A percentile compares a stretch with the other conserved stretches of the same genome.
These are phyloP conservation scores for Drosophila ezoana DNA, from an alignment of 2,888 invertebrate genomes.

Conservation along the genomic window DNA sequence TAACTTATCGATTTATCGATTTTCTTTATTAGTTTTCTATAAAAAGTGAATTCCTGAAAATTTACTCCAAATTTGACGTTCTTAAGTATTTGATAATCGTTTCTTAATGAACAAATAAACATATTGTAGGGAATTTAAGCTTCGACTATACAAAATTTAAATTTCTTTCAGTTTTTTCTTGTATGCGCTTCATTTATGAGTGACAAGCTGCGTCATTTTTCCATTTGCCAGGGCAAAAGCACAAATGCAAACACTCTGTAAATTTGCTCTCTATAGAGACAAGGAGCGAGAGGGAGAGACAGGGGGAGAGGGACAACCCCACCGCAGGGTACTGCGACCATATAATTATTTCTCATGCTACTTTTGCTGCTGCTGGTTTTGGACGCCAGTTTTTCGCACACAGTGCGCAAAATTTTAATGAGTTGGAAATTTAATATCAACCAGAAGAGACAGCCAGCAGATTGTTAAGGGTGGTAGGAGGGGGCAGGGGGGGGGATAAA, in stretches of 20 bases:
- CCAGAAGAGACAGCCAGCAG: slow-evolving; percentile 23
- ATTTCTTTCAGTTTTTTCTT: slow-evolving; percentile 3
- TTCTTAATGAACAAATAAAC: too few species aligned
- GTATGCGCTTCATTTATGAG: slow-evolving; percentile 62
- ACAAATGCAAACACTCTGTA: slow-evolving; percentile 62
- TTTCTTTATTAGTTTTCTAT: too few species aligned
- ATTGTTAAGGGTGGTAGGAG: slow-evolving; percentile 37
- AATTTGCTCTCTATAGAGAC: slow-evolving; percentile 18
- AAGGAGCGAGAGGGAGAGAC: not conserved
- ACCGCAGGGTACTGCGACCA: slow-evolving; percentile 25
- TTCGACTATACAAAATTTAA: not conserved
- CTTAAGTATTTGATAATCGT: too few species aligned
- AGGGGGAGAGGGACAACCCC: not conserved
- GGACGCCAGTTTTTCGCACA: slow-evolving; percentile 55
- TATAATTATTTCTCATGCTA: slow-evolving; percentile 21
- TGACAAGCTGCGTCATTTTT: slow-evolving; percentile 44
- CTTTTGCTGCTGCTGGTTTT: slow-evolving; percentile 16
- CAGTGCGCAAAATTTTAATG: slow-evolving; percentile 78
- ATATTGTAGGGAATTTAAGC: not conserved
- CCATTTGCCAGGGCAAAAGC: slow-evolving; percentile 36
- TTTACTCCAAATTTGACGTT: too few species aligned
- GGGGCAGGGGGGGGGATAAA: not conserved
- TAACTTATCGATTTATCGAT: too few species aligned
- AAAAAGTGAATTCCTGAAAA: too few species aligned
- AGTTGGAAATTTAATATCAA: slow-evolving; percentile 80